Evolutionary conservation across 2,113 vertebrate species (phyloP).

Genomic region (Apus apus): DNA sequence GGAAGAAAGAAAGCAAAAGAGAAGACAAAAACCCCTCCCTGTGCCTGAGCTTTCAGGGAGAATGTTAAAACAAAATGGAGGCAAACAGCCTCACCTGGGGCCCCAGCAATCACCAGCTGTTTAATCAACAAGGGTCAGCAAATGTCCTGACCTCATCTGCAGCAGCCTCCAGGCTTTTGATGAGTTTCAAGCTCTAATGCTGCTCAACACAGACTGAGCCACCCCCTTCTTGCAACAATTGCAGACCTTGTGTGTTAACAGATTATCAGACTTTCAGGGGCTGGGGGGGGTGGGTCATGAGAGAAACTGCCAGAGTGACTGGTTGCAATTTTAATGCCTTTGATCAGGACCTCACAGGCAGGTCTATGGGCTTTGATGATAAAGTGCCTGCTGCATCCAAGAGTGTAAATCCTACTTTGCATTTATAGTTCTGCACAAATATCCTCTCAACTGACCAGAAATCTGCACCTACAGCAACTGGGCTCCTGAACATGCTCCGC

Average conservation of each 20-base stretch:
- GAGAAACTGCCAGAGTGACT: neutral
- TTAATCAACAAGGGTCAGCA: neutral
- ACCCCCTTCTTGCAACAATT: neutral
- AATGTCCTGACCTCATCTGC: neutral
- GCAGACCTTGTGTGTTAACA: neutral
- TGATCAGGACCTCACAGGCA: too few relatives aligned
- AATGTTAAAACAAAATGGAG: neutral
- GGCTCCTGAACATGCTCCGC: neutral
- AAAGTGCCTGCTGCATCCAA: neutral
- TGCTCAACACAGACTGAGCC: neutral
- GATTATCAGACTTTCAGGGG: neutral
- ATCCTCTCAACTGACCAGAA: neutral
- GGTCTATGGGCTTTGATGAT: too few relatives aligned
- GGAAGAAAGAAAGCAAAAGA: neutral
- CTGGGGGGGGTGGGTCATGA: fast-evolving
- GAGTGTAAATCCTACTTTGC: neutral
- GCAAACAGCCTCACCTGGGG: neutral
- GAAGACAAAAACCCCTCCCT: neutral
- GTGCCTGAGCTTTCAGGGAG: neutral
- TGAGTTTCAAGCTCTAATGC: neutral
- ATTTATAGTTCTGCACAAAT: neutral
- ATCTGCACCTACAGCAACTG: fast-evolving
- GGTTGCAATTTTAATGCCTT: neutral
- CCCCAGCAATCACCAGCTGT: neutral
- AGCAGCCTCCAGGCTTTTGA: neutral